A percentile compares a stretch with the other conserved stretches of the same genome.
These are phyloP conservation scores for Pachypsylla venusta DNA, from an alignment of 1,140 invertebrate genomes.

Conservation along the genomic window DNA sequence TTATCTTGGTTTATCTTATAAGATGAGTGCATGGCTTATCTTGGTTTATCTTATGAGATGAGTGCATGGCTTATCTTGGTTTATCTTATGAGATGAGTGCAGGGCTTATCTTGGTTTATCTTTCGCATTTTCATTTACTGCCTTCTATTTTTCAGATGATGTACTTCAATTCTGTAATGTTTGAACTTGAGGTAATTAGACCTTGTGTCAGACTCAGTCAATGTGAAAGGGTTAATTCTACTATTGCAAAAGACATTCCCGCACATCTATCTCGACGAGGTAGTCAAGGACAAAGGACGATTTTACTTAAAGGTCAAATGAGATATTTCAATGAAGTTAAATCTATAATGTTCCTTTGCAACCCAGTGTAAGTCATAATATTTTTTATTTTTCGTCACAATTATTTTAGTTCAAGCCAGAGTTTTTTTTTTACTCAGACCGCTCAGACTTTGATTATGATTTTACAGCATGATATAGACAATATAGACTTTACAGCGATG, in stretches of 20 bases:
- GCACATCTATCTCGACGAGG: conserved; percentile 37
- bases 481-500: no score
- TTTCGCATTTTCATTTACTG: no score
- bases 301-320: conserved; percentile 72
- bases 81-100: no score
- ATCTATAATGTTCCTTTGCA: conserved; percentile 65
- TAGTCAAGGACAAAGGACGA: conserved; percentile 50
- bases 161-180: conserved; percentile 54
- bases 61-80: no score
- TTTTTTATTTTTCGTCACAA: background rate
- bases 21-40: no score
- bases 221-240: conserved; percentile 15
- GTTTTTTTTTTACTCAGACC: no score
- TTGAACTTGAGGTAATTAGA: conserved; percentile 54
- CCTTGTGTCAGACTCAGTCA: conserved; percentile 24
- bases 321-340: conserved; percentile 61
- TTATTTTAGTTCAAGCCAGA: no score
- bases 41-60: no score
- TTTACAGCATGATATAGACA: no score
- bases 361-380: conserved; percentile 53
- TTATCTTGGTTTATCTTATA: no score
- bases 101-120: no score
- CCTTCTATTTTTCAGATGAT: conserved; percentile 45
- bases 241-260: conserved; percentile 22
- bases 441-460: no score